phyloP scores from a whole-genome alignment of 1,140 invertebrate species.

The Bombus haemorrhoidalis region DNA sequence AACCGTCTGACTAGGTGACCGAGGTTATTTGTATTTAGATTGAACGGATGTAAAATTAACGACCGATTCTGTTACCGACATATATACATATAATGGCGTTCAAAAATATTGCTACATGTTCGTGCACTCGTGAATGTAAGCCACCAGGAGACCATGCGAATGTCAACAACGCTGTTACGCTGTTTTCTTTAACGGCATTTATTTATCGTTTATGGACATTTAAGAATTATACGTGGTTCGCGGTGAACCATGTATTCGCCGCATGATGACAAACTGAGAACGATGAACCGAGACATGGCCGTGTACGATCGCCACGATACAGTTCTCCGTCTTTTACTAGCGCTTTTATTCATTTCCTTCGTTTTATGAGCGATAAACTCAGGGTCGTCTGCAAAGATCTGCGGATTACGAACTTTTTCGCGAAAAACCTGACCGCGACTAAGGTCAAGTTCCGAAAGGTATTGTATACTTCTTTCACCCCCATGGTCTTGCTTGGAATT shows the following conservation, averaged over 20 bases:
- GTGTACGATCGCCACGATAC: not conserved
- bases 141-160: not conserved
- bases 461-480: not conserved
- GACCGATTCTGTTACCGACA: not conserved
- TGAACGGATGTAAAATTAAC: constrained; percentile 16
- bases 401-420: not conserved
- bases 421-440: constrained; percentile 32
- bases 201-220: constrained; percentile 25
- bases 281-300: constrained; percentile 29
- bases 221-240: constrained; percentile 13
- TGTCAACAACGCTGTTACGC: not conserved
- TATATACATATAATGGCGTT: not conserved
- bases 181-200: constrained; percentile 4
- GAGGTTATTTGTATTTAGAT: constrained; percentile 1
- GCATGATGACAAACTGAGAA: constrained; percentile 46
- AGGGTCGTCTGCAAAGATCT: constrained; percentile 32
- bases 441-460: constrained; percentile 53
- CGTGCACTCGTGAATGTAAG: no score
- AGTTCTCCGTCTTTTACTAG: constrained; percentile 43
- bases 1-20: not conserved
- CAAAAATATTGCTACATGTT: not conserved
- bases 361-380: constrained; percentile 65
- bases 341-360: constrained; percentile 62
- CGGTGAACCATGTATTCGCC: constrained; percentile 22
- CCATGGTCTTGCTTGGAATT: constrained; percentile 1